These are phyloP conservation scores for Oreochromis spilurus DNA, from an alignment of 2,113 vertebrate species.

Conservation along the genomic window DNA sequence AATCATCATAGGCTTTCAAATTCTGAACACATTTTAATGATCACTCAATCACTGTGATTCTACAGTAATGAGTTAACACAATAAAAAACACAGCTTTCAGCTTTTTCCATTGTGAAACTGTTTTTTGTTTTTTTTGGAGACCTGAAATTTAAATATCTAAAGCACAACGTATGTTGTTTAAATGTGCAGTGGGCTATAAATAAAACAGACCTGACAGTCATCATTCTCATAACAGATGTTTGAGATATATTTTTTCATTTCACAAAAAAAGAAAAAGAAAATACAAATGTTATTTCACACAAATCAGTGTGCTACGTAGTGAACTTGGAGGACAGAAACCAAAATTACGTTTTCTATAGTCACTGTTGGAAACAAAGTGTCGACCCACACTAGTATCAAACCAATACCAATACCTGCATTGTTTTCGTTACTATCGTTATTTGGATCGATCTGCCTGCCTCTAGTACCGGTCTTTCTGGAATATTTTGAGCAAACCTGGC, in stretches of 20 bases:
- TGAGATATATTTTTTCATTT: neutral
- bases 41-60: neutral
- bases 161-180: neutral
- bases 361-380: neutral
- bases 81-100: neutral
- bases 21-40: neutral
- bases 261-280: neutral
- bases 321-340: neutral
- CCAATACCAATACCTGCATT: neutral
- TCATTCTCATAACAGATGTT: neutral
- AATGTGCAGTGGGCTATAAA: neutral
- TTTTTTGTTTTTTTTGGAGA: neutral
- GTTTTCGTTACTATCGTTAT: neutral
- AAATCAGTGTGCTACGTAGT: neutral
- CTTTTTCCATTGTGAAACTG: neutral
- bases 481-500: neutral
- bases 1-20: neutral
- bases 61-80: neutral
- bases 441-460: neutral
- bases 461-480: neutral
- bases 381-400: neutral
- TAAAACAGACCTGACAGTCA: neutral
- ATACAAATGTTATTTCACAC: neutral
- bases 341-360: neutral
- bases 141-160: neutral